Conservation (phyloP, 2,113 vertebrate genomes). For the Baryphthengus martii region DNA sequence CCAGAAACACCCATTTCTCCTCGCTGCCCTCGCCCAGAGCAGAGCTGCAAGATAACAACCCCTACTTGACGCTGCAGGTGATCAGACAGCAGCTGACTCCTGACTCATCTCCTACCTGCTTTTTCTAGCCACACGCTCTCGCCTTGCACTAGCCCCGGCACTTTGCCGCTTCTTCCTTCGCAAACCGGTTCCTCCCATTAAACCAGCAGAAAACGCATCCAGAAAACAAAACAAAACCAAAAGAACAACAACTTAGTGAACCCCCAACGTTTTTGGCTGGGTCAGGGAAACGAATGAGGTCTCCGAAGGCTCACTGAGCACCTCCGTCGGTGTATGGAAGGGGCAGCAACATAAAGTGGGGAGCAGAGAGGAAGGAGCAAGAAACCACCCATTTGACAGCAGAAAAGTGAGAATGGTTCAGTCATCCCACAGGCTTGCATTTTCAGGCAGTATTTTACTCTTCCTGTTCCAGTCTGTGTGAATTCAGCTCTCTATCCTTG, state of each 20-base stretch:
- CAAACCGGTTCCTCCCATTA: neutral
- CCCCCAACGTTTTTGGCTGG: fast-evolving
- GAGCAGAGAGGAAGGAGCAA: neutral
- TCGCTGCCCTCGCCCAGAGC: neutral
- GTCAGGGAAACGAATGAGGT: neutral
- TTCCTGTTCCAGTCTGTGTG: neutral
- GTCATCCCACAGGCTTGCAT: neutral
- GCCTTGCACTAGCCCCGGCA: neutral
- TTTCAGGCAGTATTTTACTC: neutral
- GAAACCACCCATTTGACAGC: neutral
- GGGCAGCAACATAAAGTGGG: fast-evolving
- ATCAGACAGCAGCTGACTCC: fast-evolving
- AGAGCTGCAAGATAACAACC: neutral
- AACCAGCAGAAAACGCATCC: neutral
- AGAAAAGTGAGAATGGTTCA: neutral
- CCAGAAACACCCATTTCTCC: neutral
- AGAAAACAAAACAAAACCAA: neutral
- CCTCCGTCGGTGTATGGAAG: fast-evolving
- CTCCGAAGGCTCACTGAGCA: neutral
- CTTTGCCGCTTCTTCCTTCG: neutral
- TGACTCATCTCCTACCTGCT: neutral
- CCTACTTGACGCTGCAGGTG: fast-evolving
- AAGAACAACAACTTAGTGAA: too few species aligned
- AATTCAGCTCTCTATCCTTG: neutral
- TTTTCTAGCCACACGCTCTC: neutral